A percentile compares a stretch with the other conserved stretches of the same genome.
Conservation (phyloP, 30 jellyfish, hydroid and myxozoan genomes). For the Catostylus mosaicus region DNA sequence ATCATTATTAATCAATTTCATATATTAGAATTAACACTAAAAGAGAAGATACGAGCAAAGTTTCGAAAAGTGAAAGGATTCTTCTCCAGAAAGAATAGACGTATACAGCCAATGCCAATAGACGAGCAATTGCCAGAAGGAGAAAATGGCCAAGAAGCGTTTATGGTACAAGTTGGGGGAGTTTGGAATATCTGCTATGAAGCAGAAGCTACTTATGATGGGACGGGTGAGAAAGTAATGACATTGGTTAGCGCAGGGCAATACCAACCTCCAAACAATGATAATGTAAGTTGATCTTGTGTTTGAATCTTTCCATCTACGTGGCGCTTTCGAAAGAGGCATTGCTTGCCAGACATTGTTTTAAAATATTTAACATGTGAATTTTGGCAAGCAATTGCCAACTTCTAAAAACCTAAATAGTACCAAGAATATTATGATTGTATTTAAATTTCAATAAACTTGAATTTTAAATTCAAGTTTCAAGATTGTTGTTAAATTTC, state of each 20-base stretch:
- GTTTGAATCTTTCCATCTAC: neutral
- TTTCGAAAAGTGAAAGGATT: conserved; percentile 6
- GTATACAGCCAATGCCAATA: neutral
- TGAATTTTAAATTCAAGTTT: no score
- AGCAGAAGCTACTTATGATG: conserved; percentile 4
- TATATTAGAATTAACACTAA: conserved; percentile 8
- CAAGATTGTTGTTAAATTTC: no score
- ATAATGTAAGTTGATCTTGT: conserved; percentile 7
- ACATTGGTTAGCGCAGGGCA: conserved; percentile 19
- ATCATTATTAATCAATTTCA: no score
- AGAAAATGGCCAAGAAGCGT: conserved; percentile 19
- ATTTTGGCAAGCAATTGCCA: no score
- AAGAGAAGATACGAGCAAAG: conserved; percentile 12
- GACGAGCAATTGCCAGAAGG: neutral
- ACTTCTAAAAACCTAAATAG: no score
- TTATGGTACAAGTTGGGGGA: conserved; percentile 15
- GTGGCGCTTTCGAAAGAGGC: no score
- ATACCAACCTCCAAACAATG: conserved; percentile 21
- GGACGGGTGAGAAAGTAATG: neutral
- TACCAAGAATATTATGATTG: no score
- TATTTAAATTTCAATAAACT: no score
- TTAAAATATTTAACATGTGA: neutral
- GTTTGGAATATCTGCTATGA: conserved; percentile 30
- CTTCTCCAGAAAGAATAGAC: conserved; percentile 24
- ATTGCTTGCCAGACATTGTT: neutral